Percentiles rank a stretch among this genome's conserved stretches.
These are phyloP conservation scores for Oasisia sp. DNA, from an alignment of 2,888 invertebrate genomes.

Conservation along the genomic window DNA sequence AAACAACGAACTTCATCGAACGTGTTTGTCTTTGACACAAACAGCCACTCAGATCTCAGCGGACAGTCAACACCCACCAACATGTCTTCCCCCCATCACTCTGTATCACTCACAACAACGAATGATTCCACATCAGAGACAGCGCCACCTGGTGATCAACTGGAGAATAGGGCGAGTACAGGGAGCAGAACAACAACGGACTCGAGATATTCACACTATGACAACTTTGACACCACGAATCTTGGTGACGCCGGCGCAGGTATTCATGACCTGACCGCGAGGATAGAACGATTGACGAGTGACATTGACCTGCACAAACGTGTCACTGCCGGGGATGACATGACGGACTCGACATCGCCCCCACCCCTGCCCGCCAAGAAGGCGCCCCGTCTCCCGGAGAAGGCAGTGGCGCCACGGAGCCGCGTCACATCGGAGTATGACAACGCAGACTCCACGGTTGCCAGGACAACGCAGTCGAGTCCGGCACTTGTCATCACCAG, in stretches of 20 bases:
- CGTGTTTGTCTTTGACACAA: background rate
- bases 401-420: background rate
- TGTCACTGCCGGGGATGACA: background rate
- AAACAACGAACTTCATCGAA: slow-evolving; percentile 23
- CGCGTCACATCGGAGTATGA: slow-evolving; percentile 78
- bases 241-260: slow-evolving; percentile 39
- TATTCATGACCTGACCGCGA: slow-evolving; percentile 54
- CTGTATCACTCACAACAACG: background rate
- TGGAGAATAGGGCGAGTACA: background rate
- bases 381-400: slow-evolving; percentile 65
- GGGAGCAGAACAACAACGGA: background rate
- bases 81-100: background rate
- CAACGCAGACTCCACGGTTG: slow-evolving; percentile 68
- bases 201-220: slow-evolving; percentile 20
- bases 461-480: background rate
- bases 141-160: background rate
- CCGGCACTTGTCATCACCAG: slow-evolving; percentile 17
- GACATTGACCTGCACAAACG: slow-evolving; percentile 48
- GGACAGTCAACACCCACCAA: background rate
- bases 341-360: slow-evolving; percentile 59
- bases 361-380: slow-evolving; percentile 75
- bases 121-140: background rate
- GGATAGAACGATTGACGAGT: slow-evolving; percentile 54
- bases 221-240: background rate
- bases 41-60: background rate